Percentiles rank a stretch among this genome's conserved stretches.
These are phyloP conservation scores for Drosophila busckii DNA, from an alignment of 1,140 invertebrate genomes.

Conservation along the genomic window DNA sequence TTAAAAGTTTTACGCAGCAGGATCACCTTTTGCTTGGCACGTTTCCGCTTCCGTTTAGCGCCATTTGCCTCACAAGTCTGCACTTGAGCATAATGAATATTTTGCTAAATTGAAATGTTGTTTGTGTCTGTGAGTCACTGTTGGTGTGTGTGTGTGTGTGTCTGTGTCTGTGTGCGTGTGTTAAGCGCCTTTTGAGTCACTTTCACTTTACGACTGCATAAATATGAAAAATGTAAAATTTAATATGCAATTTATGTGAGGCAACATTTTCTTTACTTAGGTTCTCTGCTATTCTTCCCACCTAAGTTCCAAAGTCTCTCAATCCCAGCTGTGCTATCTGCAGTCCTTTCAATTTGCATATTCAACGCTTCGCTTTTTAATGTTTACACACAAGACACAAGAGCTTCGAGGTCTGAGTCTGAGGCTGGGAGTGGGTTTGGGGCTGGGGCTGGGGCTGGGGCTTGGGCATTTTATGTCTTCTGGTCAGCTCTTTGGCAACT, in stretches of 20 bases:
- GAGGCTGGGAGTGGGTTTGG: too few species aligned
- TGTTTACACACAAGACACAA: slow-evolving; percentile 66
- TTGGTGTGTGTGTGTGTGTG: not conserved
- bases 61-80: slow-evolving; percentile 38
- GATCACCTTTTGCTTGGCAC: slow-evolving; percentile 51
- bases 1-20: too few species aligned
- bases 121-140: too few species aligned
- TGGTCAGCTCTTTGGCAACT: slow-evolving; percentile 36
- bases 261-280: slow-evolving; percentile 24
- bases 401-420: too few species aligned
- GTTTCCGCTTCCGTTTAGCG: slow-evolving; percentile 71
- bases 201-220: slow-evolving; percentile 73
- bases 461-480: slow-evolving; percentile 34
- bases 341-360: slow-evolving; percentile 67
- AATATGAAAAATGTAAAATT: slow-evolving; percentile 76
- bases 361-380: slow-evolving; percentile 40
- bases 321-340: slow-evolving; percentile 6
- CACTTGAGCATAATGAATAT: slow-evolving; percentile 74
- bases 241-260: slow-evolving; percentile 74
- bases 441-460: too few species aligned
- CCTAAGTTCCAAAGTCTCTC: not conserved
- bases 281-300: not conserved
- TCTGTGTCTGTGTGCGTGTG: not conserved
- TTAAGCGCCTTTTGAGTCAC: slow-evolving; percentile 47
- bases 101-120: slow-evolving; percentile 73